phyloP scores from a whole-genome alignment of 1,140 invertebrate species.

The Ostrea edulis region DNA sequence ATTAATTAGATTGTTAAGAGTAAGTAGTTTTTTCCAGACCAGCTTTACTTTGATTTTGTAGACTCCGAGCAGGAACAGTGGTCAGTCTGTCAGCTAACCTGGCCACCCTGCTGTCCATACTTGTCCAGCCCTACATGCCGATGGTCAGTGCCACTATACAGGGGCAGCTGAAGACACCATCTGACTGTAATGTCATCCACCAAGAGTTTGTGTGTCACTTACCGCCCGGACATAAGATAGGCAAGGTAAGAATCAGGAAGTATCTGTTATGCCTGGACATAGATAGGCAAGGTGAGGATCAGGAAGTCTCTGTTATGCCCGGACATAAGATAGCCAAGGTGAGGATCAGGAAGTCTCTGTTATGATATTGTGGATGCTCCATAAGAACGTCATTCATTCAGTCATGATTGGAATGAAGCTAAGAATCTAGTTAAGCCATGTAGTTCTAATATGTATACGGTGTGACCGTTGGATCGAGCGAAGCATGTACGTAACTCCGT shows the following conservation, averaged over 20 bases:
- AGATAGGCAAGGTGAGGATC: no score
- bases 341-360: slow-evolving; percentile 41
- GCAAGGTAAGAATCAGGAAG: slow-evolving; percentile 83
- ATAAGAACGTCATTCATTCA: no score
- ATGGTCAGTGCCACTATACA: slow-evolving; percentile 85
- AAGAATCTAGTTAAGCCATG: no score
- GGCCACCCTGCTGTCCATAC: slow-evolving; percentile 88
- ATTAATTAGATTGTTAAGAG: no score
- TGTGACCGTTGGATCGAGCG: no score
- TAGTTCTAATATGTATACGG: no score
- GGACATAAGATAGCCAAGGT: slow-evolving; percentile 95
- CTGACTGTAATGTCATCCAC: slow-evolving; percentile 81
- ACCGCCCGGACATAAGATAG: slow-evolving; percentile 91
- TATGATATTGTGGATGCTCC: no score
- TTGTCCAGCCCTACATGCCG: slow-evolving; percentile 97
- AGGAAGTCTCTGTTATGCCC: no score
- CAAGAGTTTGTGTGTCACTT: slow-evolving; percentile 85
- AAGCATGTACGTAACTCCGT: no score
- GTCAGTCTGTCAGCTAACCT: slow-evolving; percentile 93
- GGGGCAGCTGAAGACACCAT: slow-evolving; percentile 85
- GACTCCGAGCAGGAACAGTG: slow-evolving; percentile 89
- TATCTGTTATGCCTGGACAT: no score
- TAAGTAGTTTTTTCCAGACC: no score
- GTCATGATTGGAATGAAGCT: no score
- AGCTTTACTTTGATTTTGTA: slow-evolving; percentile 73